Evolutionary conservation across 2,113 vertebrate species (phyloP), one percentile per base, ranked within the genome.

Genomic region (Brachionichthys hirsutus): DNA sequence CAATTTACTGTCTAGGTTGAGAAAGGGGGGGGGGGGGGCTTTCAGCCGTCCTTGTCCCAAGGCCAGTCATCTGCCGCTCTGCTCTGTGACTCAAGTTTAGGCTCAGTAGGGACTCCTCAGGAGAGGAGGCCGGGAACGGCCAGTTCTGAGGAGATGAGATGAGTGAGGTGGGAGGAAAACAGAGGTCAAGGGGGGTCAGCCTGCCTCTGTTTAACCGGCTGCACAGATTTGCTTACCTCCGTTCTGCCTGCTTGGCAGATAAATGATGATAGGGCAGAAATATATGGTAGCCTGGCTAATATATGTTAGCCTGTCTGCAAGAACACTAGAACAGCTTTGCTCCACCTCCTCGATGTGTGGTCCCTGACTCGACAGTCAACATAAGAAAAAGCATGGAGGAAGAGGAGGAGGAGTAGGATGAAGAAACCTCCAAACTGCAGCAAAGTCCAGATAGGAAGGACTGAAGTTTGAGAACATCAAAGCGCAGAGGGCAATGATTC

Each of bases 291-390:
- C 42, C 67, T 48, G 59, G 71, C n/a, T 71, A 69, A 80, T 75
- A 86, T 75, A 83, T 73, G 74, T 67, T 53, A 63, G 60, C 54
- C 49, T 54, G 78, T 71, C 77, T 43, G 49, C 14, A 35, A 67
- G 67, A 73, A 67, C 48, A 61, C 52, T 61, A 45, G 63, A 57
- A 75, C 69, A 74, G 71, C 7, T 49, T 54, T 3, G 45, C 67
- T 81, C 68, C 78, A 54, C 78, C 74, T 72, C 62, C 73, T 52
- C 54, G 1, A 60, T 87, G 80, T 89, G 88, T 83, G 78, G 85
- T 79, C 86, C 66, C 16, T 61, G 47, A 72, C 67, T 75, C 46
- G 70, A 75, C 66, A 62, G 70, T 80, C 72, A 74, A 42, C 49
- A 56, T 51, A 60, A 66, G 55, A 50, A 70, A 73, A 70, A 55